Evolutionary conservation across 2,888 invertebrate species (phyloP).

Genomic region (Orchesella flavescens): DNA sequence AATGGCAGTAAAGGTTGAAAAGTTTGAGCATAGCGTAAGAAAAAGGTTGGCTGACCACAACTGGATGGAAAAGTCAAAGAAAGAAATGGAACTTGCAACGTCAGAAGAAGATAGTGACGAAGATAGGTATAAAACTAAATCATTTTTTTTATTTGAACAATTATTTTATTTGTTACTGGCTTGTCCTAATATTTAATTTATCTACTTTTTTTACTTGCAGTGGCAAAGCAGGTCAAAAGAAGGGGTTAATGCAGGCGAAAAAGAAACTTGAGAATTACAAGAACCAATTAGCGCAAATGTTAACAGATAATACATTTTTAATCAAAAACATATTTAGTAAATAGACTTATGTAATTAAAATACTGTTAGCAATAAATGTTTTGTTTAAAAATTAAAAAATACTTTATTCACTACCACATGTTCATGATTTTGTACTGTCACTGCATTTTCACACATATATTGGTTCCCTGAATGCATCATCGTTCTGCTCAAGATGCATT

Average conservation of each 20-base stretch:
- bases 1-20: conserved; percentile 87
- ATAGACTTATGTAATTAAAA: not conserved
- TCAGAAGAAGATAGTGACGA: conserved; percentile 76
- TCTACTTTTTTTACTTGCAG: conserved; percentile 23
- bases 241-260: conserved; percentile 65
- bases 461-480: conserved; percentile 5
- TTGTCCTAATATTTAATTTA: not conserved
- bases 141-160: not conserved
- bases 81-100: conserved; percentile 87
- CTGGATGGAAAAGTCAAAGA: conserved; percentile 90
- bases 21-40: conserved; percentile 80
- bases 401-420: too few relatives aligned
- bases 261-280: conserved; percentile 67
- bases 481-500: not conserved
- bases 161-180: too few relatives aligned
- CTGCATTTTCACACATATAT: conserved; percentile 15
- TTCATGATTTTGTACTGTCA: too few relatives aligned
- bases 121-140: conserved; percentile 43
- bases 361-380: not conserved
- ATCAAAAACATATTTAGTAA: not conserved
- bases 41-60: conserved; percentile 82
- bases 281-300: conserved; percentile 56
- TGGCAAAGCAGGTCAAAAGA: conserved; percentile 53
- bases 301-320: conserved; percentile 43
- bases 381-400: too few relatives aligned